Conservation (phyloP, 2,113 vertebrate genomes). For the Paratilapia polleni region DNA sequence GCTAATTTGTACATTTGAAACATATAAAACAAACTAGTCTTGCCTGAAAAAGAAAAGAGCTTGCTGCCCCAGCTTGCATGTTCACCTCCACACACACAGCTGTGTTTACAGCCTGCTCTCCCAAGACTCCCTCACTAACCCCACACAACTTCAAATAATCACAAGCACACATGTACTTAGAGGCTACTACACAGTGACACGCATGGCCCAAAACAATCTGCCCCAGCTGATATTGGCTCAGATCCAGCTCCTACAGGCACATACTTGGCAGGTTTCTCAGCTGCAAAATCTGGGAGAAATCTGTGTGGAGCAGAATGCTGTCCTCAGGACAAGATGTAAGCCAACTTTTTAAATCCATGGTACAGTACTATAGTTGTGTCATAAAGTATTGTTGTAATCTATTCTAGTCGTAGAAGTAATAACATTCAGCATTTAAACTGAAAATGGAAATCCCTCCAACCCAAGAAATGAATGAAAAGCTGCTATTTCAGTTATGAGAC, state of each 20-base stretch:
- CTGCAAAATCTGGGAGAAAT: constrained; percentile 40
- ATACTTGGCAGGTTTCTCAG: constrained; percentile 37
- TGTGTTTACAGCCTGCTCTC: constrained; percentile 57
- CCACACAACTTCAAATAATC: constrained; percentile 44
- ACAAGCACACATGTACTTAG: constrained; percentile 6
- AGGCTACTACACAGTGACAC: constrained; percentile 48
- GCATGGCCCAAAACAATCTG: constrained; percentile 38
- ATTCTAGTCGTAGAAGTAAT: background rate
- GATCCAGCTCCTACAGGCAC: constrained; percentile 53
- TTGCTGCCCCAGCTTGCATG: constrained; percentile 1
- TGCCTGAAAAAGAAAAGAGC: background rate
- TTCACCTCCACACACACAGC: constrained; percentile 57
- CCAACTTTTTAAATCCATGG: constrained; percentile 16
- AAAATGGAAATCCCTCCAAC: background rate
- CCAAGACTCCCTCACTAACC: constrained; percentile 34
- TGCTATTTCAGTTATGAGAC: background rate
- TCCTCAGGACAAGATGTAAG: constrained; percentile 11
- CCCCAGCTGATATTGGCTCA: constrained; percentile 66
- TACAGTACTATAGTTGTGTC: background rate
- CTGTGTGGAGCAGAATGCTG: constrained; percentile 19
- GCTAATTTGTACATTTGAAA: background rate
- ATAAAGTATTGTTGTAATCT: background rate
- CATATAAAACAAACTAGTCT: background rate
- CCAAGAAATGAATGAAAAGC: background rate
- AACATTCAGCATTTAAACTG: background rate